Evolutionary conservation across 2,888 invertebrate genomes (phyloP).

Genomic region (Antheraea assamensis): DNA sequence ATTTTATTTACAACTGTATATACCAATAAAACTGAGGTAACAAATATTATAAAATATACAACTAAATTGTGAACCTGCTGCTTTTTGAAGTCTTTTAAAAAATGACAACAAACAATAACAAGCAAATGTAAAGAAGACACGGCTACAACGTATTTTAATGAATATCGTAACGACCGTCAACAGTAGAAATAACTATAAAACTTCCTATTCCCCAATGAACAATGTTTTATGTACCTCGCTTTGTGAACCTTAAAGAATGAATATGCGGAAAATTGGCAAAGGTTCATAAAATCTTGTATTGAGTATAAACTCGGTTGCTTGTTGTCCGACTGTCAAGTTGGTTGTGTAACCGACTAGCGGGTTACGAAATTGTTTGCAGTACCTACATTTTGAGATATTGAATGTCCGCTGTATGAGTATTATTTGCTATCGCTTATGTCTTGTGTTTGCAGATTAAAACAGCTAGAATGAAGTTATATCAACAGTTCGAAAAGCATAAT

Average conservation of each 20-base stretch:
- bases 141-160: not conserved
- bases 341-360: not conserved
- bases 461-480: no score
- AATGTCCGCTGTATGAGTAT: not conserved
- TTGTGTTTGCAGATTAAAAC: not conserved
- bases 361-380: slow-evolving; percentile 10
- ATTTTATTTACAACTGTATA: no score
- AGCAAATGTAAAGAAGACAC: no score
- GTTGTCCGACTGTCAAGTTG: not conserved
- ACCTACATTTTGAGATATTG: slow-evolving; percentile 7
- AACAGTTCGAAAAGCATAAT: no score
- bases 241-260: not conserved
- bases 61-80: no score
- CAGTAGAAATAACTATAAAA: not conserved
- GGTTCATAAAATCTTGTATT: not conserved
- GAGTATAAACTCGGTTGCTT: not conserved
- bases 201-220: not conserved
- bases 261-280: not conserved
- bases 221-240: not conserved
- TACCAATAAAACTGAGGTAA: no score
- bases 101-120: no score
- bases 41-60: no score
- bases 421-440: not conserved
- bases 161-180: not conserved
- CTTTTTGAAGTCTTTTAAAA: no score